A percentile compares a stretch with the other conserved stretches of the same genome.
These are phyloP conservation scores for Psittacus erithacus DNA, from an alignment of 2,113 vertebrate genomes.

Conservation along the genomic window DNA sequence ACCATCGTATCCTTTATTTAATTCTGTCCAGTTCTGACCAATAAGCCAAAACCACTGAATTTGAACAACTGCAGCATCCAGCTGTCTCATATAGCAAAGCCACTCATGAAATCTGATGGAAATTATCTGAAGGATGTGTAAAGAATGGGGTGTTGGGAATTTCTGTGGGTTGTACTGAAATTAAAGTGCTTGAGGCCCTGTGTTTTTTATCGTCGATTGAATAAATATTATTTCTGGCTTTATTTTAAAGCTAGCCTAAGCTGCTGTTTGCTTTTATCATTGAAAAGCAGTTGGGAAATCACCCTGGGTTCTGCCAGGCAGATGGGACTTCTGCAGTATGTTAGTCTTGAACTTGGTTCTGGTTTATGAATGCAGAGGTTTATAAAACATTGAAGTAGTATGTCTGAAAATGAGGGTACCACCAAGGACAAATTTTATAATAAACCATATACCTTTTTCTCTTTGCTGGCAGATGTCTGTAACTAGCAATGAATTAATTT, in stretches of 20 bases:
- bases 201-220: background rate
- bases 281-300: background rate
- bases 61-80: constrained; percentile 24
- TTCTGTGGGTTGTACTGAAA: background rate
- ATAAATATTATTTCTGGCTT: constrained; percentile 40
- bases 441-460: background rate
- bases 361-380: background rate
- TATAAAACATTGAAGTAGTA: background rate
- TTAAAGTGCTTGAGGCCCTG: background rate
- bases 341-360: background rate
- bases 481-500: background rate
- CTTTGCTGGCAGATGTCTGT: background rate
- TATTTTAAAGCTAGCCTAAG: constrained; percentile 7
- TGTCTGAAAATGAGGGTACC: background rate
- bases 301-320: background rate
- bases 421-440: background rate
- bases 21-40: constrained; percentile 17
- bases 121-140: constrained; percentile 17
- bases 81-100: background rate
- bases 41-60: background rate
- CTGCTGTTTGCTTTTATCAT: background rate
- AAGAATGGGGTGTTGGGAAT: constrained; percentile 32
- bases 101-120: background rate
- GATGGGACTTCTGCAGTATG: background rate
- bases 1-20: background rate